These are phyloP conservation scores for Noctua fimbriata DNA, from an alignment of 2,888 invertebrate species.

Conservation along the genomic window DNA sequence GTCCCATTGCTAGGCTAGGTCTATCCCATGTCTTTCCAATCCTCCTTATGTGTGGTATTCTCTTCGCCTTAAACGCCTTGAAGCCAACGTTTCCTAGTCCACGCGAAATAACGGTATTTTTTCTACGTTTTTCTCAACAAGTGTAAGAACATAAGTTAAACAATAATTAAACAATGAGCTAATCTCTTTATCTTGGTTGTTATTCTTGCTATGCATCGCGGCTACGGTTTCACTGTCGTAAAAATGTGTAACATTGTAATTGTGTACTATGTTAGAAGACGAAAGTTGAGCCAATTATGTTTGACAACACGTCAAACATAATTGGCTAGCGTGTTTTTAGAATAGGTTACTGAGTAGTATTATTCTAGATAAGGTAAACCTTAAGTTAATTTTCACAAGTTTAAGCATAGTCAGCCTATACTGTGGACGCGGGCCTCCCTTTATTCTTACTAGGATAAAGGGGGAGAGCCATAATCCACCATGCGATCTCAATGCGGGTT, in stretches of 20 bases:
- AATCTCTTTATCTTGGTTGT: slow-evolving; percentile 55
- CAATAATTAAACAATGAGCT: slow-evolving; percentile 46
- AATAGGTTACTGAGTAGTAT: slow-evolving; percentile 2
- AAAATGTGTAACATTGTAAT: slow-evolving; percentile 52
- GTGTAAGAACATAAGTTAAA: slow-evolving; percentile 19
- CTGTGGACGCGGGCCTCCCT: background rate
- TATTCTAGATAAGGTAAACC: slow-evolving; percentile 7
- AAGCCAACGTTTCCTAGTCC: background rate
- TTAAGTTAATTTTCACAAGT: background rate
- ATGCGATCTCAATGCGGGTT: background rate
- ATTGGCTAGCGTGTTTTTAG: slow-evolving; percentile 18
- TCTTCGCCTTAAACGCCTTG: background rate
- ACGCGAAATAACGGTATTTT: background rate
- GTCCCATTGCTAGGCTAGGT: background rate
- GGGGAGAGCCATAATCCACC: background rate
- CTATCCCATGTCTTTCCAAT: background rate
- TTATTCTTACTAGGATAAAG: background rate
- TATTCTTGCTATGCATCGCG: slow-evolving; percentile 49
- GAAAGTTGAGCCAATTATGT: slow-evolving; percentile 58
- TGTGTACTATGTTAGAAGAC: slow-evolving; percentile 47
- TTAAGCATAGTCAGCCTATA: background rate
- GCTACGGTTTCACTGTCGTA: slow-evolving; percentile 58
- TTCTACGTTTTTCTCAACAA: background rate
- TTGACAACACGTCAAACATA: too few relatives aligned
- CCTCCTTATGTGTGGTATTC: background rate